Percentiles rank a stretch among this genome's conserved stretches.
Evolutionary conservation across 2,797 vertebrate species (phyloP).

Genomic region (Carduelis carduelis): DNA sequence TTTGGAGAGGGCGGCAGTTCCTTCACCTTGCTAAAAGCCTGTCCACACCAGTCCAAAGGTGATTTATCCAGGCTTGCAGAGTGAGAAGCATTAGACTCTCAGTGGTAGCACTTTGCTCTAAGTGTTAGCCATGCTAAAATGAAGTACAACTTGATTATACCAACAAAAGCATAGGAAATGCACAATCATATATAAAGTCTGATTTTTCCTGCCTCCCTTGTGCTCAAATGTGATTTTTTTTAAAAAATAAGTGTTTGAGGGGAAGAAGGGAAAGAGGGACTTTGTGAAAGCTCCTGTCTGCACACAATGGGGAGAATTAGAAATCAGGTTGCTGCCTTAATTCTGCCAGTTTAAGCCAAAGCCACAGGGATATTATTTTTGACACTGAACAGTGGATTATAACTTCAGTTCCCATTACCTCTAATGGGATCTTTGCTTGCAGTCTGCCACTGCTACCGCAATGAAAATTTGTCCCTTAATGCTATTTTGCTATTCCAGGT

Average conservation of each 20-base stretch:
- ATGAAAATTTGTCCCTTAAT: constrained; percentile 44
- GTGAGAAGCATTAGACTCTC: neutral
- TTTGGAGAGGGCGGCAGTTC: neutral
- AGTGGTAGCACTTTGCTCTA: neutral
- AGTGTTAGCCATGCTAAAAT: neutral
- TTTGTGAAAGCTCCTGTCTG: neutral
- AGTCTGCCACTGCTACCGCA: constrained; percentile 1
- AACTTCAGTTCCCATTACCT: constrained; percentile 45
- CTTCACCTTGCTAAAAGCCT: neutral
- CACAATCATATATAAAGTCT: neutral
- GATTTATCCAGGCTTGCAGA: neutral
- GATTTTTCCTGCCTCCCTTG: neutral
- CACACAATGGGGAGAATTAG: neutral
- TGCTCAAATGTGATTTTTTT: neutral
- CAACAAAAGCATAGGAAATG: neutral
- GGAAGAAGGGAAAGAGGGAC: neutral
- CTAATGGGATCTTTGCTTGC: constrained; percentile 45
- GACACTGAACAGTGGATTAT: neutral
- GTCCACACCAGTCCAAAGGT: neutral
- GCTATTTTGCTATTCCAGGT: constrained; percentile 17
- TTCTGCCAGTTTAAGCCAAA: constrained; percentile 28
- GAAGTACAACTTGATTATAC: neutral
- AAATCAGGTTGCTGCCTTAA: neutral
- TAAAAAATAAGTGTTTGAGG: neutral
- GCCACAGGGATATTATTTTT: constrained; percentile 33